A percentile compares a stretch with the other conserved stretches of the same genome.
These are phyloP conservation scores for Nyleta sp. DNA, from an alignment of 2,888 invertebrate genomes.

Conservation along the genomic window DNA sequence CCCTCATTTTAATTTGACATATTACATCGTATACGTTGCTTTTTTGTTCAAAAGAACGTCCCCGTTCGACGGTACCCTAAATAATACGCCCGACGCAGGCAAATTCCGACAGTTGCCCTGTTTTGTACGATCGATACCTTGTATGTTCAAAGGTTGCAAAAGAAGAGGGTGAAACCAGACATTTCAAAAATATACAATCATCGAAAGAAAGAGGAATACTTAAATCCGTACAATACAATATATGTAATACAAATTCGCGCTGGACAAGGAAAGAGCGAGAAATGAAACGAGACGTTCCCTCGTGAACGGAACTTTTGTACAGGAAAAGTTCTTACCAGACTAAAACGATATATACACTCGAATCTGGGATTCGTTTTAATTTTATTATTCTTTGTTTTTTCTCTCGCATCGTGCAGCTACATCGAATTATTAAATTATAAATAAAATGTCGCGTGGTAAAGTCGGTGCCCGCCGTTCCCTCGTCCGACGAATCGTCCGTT, in stretches of 20 bases:
- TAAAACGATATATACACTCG: constrained; percentile 27
- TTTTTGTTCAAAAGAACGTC: background rate
- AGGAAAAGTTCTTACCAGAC: background rate
- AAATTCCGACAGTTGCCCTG: constrained; percentile 33
- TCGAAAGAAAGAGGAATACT: constrained; percentile 22
- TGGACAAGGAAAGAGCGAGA: constrained; percentile 41
- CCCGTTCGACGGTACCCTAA: constrained; percentile 31
- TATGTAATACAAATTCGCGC: constrained; percentile 31
- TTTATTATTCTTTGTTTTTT: too few species aligned
- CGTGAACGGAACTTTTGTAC: too few species aligned
- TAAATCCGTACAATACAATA: constrained; percentile 36
- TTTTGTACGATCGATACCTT: constrained; percentile 59
- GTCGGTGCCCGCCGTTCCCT: constrained; percentile 17
- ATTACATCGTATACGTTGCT: constrained; percentile 41
- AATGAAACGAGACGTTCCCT: too few species aligned
- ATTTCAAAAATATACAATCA: constrained; percentile 21
- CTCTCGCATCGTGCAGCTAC: too few species aligned
- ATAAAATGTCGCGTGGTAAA: too few species aligned
- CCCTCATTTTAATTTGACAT: constrained; percentile 4
- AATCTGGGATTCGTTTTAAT: constrained; percentile 14
- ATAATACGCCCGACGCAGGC: constrained; percentile 36
- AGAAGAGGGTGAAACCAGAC: background rate
- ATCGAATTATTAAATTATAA: too few species aligned
- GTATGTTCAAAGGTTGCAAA: constrained; percentile 41
- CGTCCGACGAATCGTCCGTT: constrained; percentile 65